Percentiles rank a stretch among this genome's conserved stretches.
These are phyloP conservation scores for Myotis myotis DNA, from an alignment of 2,797 vertebrate species.

Conservation along the genomic window DNA sequence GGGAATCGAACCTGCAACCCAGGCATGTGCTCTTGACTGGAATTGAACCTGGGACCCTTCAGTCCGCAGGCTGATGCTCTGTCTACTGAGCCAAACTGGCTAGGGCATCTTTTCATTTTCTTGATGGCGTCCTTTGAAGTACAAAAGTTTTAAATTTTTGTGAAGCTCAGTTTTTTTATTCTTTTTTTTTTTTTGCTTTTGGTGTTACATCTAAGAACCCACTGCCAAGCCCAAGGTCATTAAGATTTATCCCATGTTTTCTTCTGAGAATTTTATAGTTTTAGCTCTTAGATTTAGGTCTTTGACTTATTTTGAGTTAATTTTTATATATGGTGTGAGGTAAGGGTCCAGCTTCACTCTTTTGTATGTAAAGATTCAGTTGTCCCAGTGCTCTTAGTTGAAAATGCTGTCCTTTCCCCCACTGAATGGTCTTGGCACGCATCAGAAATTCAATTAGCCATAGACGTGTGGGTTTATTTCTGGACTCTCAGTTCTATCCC, in stretches of 20 bases:
- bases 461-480: neutral
- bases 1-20: too few relatives aligned
- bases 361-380: neutral
- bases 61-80: neutral
- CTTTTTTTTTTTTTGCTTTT: neutral
- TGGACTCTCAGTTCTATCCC: neutral
- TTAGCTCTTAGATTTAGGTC: neutral
- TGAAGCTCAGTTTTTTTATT: neutral
- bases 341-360: neutral
- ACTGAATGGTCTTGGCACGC: neutral
- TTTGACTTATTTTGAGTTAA: neutral
- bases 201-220: neutral
- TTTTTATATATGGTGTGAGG: neutral
- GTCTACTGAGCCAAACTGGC: neutral
- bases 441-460: neutral
- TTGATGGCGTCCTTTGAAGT: neutral
- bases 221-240: neutral
- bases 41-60: neutral
- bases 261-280: neutral
- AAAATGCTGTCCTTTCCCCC: neutral
- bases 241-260: neutral
- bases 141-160: neutral
- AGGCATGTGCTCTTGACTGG: too few relatives aligned
- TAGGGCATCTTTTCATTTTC: neutral
- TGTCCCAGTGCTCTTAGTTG: neutral